Percentiles rank a stretch among this genome's conserved stretches.
These are phyloP conservation scores for Eutolmus rufibarbis DNA, from an alignment of 2,888 invertebrate genomes.

Conservation along the genomic window DNA sequence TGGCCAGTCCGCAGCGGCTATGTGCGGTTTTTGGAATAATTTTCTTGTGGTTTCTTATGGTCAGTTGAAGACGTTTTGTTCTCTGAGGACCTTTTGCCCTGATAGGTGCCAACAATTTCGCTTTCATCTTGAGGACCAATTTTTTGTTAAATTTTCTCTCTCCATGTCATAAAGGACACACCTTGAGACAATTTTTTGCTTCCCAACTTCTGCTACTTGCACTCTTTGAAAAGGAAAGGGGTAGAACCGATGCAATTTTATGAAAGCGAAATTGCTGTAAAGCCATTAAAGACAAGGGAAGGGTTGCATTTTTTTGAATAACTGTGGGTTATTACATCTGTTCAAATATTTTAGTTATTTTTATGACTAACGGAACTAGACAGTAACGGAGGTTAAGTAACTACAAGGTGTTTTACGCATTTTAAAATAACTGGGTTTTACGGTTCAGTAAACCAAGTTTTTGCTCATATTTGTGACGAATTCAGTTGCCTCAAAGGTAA, in stretches of 20 bases:
- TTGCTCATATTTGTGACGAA: not conserved
- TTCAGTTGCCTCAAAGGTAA: not conserved
- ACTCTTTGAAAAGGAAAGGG: not conserved
- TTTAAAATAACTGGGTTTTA: not conserved
- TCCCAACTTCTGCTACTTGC: not conserved
- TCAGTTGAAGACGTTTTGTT: not conserved
- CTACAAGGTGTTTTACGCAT: not conserved
- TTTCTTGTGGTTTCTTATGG: not conserved
- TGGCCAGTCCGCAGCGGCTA: not conserved
- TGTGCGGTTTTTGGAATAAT: not conserved
- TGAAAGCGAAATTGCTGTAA: not conserved
- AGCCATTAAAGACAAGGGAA: not conserved
- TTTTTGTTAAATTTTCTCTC: conserved; percentile 3
- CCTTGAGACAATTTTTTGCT: not conserved
- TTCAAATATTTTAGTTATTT: not conserved
- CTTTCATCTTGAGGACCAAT: not conserved
- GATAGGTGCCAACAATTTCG: not conserved
- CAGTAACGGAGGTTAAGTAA: not conserved
- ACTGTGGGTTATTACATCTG: not conserved
- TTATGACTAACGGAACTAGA: not conserved
- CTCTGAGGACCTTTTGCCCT: not conserved
- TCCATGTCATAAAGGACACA: not conserved
- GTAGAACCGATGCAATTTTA: not conserved
- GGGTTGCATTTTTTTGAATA: not conserved
- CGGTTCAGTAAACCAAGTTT: not conserved